Evolutionary conservation across 2,113 vertebrate genomes (phyloP).

Genomic region (Urocolius indicus): DNA sequence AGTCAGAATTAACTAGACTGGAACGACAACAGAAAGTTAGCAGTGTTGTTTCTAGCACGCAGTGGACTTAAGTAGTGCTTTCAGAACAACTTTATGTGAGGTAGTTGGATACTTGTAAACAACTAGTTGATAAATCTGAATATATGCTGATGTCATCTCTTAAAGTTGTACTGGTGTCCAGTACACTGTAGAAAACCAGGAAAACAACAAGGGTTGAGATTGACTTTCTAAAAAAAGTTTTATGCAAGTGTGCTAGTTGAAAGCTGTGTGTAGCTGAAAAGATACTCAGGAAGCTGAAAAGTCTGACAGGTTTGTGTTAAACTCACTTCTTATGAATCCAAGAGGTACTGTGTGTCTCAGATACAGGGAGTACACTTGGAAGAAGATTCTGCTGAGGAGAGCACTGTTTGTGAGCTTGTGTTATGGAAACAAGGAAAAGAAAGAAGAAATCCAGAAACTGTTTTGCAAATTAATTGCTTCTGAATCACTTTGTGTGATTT

Average conservation of each 20-base stretch:
- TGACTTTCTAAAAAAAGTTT: neutral
- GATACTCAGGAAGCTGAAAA: neutral
- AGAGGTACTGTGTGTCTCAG: neutral
- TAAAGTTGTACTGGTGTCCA: neutral
- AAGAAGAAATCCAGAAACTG: neutral
- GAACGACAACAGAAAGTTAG: fast-evolving
- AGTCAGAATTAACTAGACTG: neutral
- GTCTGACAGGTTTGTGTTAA: neutral
- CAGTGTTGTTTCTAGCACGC: neutral
- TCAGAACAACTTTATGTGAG: neutral
- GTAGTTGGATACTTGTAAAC: neutral
- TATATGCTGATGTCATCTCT: neutral
- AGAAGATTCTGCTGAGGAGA: neutral
- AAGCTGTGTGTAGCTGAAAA: neutral
- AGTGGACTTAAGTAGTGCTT: neutral
- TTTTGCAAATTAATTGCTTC: neutral
- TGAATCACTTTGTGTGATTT: neutral
- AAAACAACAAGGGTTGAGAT: neutral
- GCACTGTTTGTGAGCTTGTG: neutral
- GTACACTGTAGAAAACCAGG: neutral
- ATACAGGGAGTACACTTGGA: neutral
- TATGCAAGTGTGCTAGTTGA: neutral
- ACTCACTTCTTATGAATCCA: no score
- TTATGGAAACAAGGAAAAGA: neutral
- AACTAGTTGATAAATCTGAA: neutral